Evolutionary conservation across 2,113 vertebrate genomes (phyloP).

Genomic region (Oplegnathus fasciatus): DNA sequence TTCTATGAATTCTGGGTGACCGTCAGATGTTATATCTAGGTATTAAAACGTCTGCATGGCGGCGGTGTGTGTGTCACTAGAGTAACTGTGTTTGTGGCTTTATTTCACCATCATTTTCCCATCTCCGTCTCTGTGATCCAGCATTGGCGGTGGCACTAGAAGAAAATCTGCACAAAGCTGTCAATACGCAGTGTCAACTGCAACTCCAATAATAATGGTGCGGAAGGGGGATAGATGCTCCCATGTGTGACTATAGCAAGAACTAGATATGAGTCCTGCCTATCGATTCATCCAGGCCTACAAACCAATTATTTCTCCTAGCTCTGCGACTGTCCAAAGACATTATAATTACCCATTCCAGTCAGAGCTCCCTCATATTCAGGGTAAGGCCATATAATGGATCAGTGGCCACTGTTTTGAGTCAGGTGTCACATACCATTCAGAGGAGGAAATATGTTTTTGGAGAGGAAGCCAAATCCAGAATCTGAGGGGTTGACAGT

Average conservation of each 20-base stretch:
- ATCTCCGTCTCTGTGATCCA: neutral
- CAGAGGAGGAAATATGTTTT: neutral
- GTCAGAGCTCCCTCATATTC: conserved; percentile 62
- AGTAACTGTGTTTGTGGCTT: neutral
- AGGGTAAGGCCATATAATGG: conserved; percentile 28
- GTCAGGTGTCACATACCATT: conserved; percentile 12
- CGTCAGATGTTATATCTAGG: neutral
- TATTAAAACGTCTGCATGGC: neutral
- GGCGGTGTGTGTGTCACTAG: too few relatives aligned
- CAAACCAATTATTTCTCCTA: conserved; percentile 65
- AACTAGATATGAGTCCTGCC: conserved; percentile 29
- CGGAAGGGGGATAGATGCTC: conserved; percentile 17
- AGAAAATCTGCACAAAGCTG: conserved; percentile 20
- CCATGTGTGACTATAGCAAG: conserved; percentile 29
- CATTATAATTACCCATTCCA: conserved; percentile 67
- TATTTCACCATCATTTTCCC: neutral
- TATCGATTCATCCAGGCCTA: conserved; percentile 59
- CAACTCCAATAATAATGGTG: conserved; percentile 15
- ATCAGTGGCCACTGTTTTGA: conserved; percentile 38
- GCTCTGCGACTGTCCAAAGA: conserved; percentile 37
- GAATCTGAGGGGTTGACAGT: neutral
- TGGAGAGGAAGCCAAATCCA: neutral
- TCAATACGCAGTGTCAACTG: conserved; percentile 20
- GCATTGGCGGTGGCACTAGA: neutral
- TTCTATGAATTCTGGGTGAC: neutral